Base-by-base conservation (phyloP, 2,888 invertebrate genomes). In the Anthophora plumipes region DNA sequence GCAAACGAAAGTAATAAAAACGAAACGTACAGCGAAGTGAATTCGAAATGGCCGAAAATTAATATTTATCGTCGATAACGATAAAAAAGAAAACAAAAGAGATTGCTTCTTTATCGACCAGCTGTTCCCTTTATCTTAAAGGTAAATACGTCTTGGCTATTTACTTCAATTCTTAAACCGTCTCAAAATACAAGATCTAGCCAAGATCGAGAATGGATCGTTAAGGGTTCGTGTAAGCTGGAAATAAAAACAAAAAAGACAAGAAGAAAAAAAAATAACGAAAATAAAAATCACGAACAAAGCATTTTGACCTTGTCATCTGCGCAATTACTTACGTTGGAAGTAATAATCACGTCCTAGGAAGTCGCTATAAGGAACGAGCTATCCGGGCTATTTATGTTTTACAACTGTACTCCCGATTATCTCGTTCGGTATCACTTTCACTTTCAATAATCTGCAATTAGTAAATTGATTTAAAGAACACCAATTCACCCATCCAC, bases 301-400 rank as follows among this genome's bases (percentile, higher is more conserved):
- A 83, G 82, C 82, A 71, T 46, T 57, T 69, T 72, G 64, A 48
- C 60, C 31, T 59, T 74, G 43, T 69, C 74, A 76, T 72, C 71
- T 72, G 79, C 80, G 76, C 80, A 68, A 68, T 54, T 82, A 82
- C 82, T 82, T 82, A 80, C 82, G 76, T 82, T 84, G 75, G 76
- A 87, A 81, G 78, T 84, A 84, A 85, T 84, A 84, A 87, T 85
- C 85, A 82, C 79, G 73, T 85, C 77, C 84, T 83, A 85, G 79
- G 80, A 78, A 86, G 75, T 85, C 84, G 78, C 72, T 82, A 80
- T 77, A 76, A 82, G 78, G 73, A 86, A 86, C 83, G 83, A 86
- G 83, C 52, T 82, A 77, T 72, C 77, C 83, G 79, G 75, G 73
- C 71, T 73, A 83, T 60, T 59, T 85, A 83, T 85, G 83, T 86